Evolutionary conservation across 35 echinoderm and acorn worm genomes (phyloP).

Genomic region (Chiridota heheva): DNA sequence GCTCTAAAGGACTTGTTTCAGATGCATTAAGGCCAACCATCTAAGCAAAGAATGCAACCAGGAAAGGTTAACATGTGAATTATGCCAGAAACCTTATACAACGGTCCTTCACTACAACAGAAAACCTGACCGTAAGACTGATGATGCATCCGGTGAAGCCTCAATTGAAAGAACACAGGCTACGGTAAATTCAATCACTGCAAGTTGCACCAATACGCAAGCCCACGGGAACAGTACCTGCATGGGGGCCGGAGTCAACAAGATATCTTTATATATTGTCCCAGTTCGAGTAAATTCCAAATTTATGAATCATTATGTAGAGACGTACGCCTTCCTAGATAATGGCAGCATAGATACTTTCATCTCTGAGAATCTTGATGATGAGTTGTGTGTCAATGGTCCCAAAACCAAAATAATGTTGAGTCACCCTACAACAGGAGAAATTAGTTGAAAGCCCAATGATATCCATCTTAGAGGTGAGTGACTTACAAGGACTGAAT

Average conservation of each 20-base stretch:
- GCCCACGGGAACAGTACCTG: not conserved
- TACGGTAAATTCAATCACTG: not conserved
- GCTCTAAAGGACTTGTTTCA: slow-evolving; percentile 39
- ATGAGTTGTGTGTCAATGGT: slow-evolving; percentile 7
- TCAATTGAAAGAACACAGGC: not conserved
- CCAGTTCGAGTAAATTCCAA: slow-evolving; percentile 33
- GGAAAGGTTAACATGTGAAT: not conserved
- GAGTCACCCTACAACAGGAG: slow-evolving; percentile 2
- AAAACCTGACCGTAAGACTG: not conserved
- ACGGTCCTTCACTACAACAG: slow-evolving; percentile 33
- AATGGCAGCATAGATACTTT: slow-evolving; percentile 38
- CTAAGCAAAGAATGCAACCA: slow-evolving; percentile 26
- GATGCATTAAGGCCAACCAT: slow-evolving; percentile 20
- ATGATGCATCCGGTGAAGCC: not conserved
- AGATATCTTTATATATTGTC: slow-evolving; percentile 16
- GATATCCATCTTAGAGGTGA: slow-evolving; percentile 18
- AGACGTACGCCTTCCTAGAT: slow-evolving; percentile 54
- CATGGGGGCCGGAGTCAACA: slow-evolving; percentile 19
- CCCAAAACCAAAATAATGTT: slow-evolving; percentile 38
- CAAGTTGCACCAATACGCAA: not conserved
- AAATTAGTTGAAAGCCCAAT: not conserved
- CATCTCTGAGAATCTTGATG: slow-evolving; percentile 1
- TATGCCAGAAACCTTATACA: slow-evolving; percentile 20
- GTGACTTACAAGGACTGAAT: slow-evolving; percentile 20
- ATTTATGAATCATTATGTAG: not conserved